These are phyloP conservation scores for Drosophila parthenogenetica DNA, from an alignment of 2,888 invertebrate genomes.

Conservation along the genomic window DNA sequence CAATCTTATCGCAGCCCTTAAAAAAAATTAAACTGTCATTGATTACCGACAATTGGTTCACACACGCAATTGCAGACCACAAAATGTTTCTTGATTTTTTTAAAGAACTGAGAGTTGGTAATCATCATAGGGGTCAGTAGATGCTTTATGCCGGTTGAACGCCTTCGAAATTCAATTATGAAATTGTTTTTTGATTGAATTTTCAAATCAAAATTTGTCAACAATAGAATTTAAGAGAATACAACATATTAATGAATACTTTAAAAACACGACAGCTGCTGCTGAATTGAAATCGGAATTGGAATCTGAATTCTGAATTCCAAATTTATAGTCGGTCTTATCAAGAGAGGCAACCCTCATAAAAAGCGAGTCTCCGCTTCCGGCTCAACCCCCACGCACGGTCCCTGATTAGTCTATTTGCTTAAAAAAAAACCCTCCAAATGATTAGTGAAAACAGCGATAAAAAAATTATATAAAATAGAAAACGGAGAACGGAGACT, in stretches of 20 bases:
- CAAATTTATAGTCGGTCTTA: constrained; percentile 13
- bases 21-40: constrained; percentile 57
- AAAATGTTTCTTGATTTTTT: constrained; percentile 29
- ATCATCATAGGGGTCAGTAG: constrained; percentile 60
- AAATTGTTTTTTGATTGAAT: constrained; percentile 68
- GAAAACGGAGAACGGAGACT: constrained; percentile 27
- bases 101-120: constrained; percentile 27
- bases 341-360: constrained; percentile 65
- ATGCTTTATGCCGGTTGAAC: constrained; percentile 70
- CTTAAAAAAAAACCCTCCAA: constrained; percentile 67
- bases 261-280: constrained; percentile 45
- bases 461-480: constrained; percentile 38
- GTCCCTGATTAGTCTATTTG: constrained; percentile 74
- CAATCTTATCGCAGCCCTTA: constrained; percentile 63
- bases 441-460: constrained; percentile 61
- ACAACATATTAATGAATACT: constrained; percentile 18
- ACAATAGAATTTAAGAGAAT: constrained; percentile 46
- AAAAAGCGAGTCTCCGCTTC: constrained; percentile 54
- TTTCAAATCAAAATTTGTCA: constrained; percentile 71
- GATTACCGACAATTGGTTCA: constrained; percentile 60
- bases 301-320: neutral
- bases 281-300: constrained; percentile 10
- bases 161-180: constrained; percentile 65
- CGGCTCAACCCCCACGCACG: constrained; percentile 65
- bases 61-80: constrained; percentile 48